These are phyloP conservation scores for Meteorus cinctellus DNA, from an alignment of 2,888 invertebrate genomes.

Conservation along the genomic window DNA sequence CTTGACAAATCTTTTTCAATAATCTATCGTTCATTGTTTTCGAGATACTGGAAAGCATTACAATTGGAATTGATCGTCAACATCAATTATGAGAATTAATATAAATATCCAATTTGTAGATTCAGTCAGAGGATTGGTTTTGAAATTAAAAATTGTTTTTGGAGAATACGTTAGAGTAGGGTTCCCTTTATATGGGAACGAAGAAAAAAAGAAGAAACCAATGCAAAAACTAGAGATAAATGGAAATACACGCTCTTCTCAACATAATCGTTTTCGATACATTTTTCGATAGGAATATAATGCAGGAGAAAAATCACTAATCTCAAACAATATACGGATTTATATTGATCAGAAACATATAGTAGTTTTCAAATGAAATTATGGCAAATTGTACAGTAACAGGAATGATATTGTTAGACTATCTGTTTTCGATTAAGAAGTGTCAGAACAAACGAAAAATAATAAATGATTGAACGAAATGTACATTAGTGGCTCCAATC, in stretches of 20 bases:
- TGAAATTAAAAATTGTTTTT: background rate
- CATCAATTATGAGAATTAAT: constrained; percentile 43
- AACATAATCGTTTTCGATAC: background rate
- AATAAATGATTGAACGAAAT: constrained; percentile 26
- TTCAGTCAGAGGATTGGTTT: background rate
- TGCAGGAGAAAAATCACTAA: constrained; percentile 11
- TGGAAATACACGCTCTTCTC: background rate
- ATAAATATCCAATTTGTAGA: constrained; percentile 29
- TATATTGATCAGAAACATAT: background rate
- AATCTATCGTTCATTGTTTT: constrained; percentile 31
- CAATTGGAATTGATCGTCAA: constrained; percentile 32
- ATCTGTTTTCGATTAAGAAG: constrained; percentile 36
- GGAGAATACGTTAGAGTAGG: background rate
- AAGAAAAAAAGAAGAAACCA: constrained; percentile 11
- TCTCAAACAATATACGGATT: background rate
- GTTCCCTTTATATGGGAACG: background rate
- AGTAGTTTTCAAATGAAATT: constrained; percentile 44
- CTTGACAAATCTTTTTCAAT: constrained; percentile 2
- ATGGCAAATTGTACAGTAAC: constrained; percentile 42
- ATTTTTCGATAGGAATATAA: background rate
- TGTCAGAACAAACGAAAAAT: constrained; percentile 22
- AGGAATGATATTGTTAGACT: constrained; percentile 42
- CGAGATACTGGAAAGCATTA: constrained; percentile 30
- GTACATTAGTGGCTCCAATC: constrained; percentile 57
- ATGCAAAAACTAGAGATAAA: constrained; percentile 20